Evolutionary conservation across 2,113 vertebrate genomes (phyloP), one percentile per base, ranked within the genome.

Genomic region (Pluvialis apricaria): DNA sequence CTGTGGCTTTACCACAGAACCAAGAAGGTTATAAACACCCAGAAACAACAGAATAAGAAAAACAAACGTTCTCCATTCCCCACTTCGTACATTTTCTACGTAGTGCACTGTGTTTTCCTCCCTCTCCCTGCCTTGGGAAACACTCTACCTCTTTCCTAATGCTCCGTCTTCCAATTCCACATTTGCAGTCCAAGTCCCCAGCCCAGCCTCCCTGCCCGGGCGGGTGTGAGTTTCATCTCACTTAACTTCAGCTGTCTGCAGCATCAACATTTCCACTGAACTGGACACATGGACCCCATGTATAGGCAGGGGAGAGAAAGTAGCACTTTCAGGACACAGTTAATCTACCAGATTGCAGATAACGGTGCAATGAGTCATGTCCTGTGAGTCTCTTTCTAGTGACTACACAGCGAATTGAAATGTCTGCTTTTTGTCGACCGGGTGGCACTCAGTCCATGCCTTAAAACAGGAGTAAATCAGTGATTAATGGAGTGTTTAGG

Each of bases 1-100:
- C 80, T 78, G 83, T 17, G 86, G 83, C 66, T 95, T 95, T 60
- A 90, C 75, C 81, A 73, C 73, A 2, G 78, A 91, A 76, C 11
- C 8, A 71, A 69, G 61, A 57, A 58, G 19, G 52, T 78, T 85
- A 45, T 14, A 70, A 92, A 91, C 70, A 92, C 19, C 8, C 58
- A 73, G 84, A 64, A 93, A 44, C 15, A 72, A 62, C 61, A 66
- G 29, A 79, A 44, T 65, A 79, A 87, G 76, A 78, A 65, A 86
- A 95, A 70, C 16, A 84, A 49, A 44, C 5, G 28, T 52, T 91
- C 34, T 16, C 19, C 19, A 4, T 89, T 69, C 73, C 91, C n/a
- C 11, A 7, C 58, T 87, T 28, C 0, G 1, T 61, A 40, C 34
- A 34, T 54, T 76, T 91, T 61, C 65, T 52, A 38, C 0, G 0